Evolutionary conservation across 2,113 vertebrate genomes (phyloP).

Genomic region (Podarcis muralis): DNA sequence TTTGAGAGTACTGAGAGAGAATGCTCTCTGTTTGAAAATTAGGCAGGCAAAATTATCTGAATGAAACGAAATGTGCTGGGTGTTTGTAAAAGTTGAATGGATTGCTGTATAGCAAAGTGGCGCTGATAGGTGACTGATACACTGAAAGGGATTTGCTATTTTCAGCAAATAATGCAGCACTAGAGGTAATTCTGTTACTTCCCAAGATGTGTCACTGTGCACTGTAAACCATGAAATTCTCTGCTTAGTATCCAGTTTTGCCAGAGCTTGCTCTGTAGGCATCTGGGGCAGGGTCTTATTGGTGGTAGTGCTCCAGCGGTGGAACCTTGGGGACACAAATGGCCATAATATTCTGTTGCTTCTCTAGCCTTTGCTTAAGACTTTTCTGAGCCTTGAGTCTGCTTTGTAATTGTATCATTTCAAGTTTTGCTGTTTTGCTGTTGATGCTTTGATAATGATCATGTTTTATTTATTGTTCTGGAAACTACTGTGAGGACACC

Average conservation of each 20-base stretch:
- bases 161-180: not conserved
- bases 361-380: too few species aligned
- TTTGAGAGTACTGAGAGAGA: not conserved
- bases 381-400: too few species aligned
- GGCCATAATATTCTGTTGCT: too few species aligned
- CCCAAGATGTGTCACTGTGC: not conserved
- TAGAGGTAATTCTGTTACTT: not conserved
- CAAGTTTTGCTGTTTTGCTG: too few species aligned
- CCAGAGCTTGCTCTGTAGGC: constrained; percentile 7
- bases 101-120: not conserved
- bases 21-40: not conserved
- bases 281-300: not conserved
- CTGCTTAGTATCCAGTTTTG: too few species aligned
- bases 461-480: too few species aligned
- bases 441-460: too few species aligned
- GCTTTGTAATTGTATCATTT: too few species aligned
- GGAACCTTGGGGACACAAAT: too few species aligned
- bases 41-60: not conserved
- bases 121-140: not conserved
- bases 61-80: not conserved
- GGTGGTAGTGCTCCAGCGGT: not conserved
- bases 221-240: not conserved
- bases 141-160: not conserved
- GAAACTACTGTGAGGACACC: too few species aligned
- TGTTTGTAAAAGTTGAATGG: not conserved